These are phyloP conservation scores for Octonoba sinensis DNA, from an alignment of 2,888 invertebrate species.

Conservation along the genomic window DNA sequence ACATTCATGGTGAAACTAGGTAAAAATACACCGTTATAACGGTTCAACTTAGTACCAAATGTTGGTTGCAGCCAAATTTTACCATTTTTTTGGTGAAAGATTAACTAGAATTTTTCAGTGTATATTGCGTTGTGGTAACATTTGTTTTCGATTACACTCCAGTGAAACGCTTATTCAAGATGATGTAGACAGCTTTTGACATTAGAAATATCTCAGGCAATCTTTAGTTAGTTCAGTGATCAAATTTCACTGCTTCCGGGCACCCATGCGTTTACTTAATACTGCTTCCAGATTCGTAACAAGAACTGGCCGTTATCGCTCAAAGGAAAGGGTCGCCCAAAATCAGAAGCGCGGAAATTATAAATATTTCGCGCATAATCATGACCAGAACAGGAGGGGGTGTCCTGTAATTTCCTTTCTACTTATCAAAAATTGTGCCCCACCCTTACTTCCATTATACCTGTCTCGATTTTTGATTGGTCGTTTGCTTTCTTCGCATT, in stretches of 20 bases:
- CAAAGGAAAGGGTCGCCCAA: conserved; percentile 6
- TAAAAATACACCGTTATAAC: no score
- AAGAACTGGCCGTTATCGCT: conserved; percentile 41
- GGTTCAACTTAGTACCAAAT: no score
- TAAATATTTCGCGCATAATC: conserved; percentile 39
- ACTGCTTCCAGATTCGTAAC: conserved; percentile 23
- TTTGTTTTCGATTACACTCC: no score
- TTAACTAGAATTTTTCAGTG: no score
- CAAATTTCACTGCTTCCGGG: not conserved
- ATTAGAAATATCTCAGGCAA: no score
- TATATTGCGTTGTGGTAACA: no score
- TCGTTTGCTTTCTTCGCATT: conserved; percentile 29
- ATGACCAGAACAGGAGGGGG: not conserved
- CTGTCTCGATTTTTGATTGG: conserved; percentile 61
- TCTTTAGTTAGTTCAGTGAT: no score
- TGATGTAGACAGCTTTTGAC: no score
- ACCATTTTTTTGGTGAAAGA: no score
- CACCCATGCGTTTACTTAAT: not conserved
- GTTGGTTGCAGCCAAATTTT: no score
- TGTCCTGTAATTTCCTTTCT: conserved; percentile 28
- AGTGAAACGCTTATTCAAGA: no score
- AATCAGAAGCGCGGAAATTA: conserved; percentile 52
- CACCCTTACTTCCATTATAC: conserved; percentile 43
- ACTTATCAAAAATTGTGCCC: conserved; percentile 38
- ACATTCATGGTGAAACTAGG: no score